Percentiles rank a stretch among this genome's conserved stretches.
phyloP scores from a whole-genome alignment of 2,113 vertebrate species.

The Rhabdornis inornatus region DNA sequence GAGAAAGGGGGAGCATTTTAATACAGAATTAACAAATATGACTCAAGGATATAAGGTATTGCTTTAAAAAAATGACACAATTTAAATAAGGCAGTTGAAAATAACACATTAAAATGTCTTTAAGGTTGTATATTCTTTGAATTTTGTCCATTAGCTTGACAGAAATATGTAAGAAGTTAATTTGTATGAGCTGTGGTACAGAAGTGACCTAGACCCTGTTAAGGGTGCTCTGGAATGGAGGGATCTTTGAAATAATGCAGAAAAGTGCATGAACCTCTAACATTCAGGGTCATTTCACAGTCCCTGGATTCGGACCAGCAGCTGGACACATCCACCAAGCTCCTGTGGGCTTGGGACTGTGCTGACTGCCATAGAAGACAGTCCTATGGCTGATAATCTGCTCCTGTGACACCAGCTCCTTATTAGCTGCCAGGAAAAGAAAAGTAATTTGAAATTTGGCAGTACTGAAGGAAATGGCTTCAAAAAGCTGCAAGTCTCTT shows the following conservation, averaged over 20 bases:
- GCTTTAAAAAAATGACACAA: slow-evolving; percentile 33
- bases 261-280: not conserved
- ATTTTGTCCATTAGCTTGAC: slow-evolving; percentile 5
- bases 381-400: not conserved
- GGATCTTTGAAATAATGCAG: not conserved
- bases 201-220: not conserved
- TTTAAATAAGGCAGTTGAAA: slow-evolving; percentile 49
- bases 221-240: not conserved
- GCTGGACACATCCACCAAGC: not conserved
- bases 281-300: not conserved
- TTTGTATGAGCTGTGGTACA: not conserved
- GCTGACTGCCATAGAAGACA: not conserved
- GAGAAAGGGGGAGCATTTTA: slow-evolving; percentile 49
- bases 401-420: not conserved
- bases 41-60: slow-evolving; percentile 8
- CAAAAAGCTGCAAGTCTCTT: not conserved
- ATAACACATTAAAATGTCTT: not conserved
- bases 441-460: not conserved
- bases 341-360: not conserved
- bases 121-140: slow-evolving; percentile 12
- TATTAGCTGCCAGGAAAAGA: not conserved
- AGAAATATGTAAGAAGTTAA: not conserved
- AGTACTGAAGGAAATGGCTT: not conserved
- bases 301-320: not conserved
- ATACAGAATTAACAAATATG: slow-evolving; percentile 57